Conservation (phyloP, 2,888 invertebrate species). For the Andrena hattorfiana region DNA sequence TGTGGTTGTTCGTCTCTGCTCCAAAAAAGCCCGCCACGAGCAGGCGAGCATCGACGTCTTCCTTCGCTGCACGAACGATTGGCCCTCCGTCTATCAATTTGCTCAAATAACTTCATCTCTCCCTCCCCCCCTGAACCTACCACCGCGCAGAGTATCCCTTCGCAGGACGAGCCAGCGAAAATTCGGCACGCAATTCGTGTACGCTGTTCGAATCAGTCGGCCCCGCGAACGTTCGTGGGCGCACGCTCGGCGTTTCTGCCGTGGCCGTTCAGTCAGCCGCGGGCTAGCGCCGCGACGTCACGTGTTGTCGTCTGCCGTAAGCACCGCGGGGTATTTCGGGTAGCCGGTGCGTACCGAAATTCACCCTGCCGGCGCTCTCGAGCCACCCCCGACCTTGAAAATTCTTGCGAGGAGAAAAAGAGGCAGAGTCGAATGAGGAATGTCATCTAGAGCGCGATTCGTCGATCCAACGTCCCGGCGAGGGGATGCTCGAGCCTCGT, state of each 20-base stretch:
- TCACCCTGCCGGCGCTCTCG: background rate
- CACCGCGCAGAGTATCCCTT: background rate
- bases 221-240: conserved; percentile 52
- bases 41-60: conserved; percentile 31
- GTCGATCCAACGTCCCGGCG: background rate
- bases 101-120: background rate
- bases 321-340: background rate
- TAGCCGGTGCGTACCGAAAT: background rate
- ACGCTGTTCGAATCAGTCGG: conserved; percentile 42
- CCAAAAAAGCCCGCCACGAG: conserved; percentile 60
- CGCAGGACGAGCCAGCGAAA: background rate
- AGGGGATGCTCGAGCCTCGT: conserved; percentile 14
- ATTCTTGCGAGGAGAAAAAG: background rate
- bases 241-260: conserved; percentile 53
- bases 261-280: conserved; percentile 68
- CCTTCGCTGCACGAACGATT: conserved; percentile 8
- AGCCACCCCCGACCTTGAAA: background rate
- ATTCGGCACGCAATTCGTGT: conserved; percentile 15
- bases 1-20: conserved; percentile 74
- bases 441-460: conserved; percentile 9
- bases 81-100: background rate
- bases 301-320: conserved; percentile 51
- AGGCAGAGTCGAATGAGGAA: background rate
- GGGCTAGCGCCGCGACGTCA: conserved; percentile 70
- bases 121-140: background rate